These are phyloP conservation scores for Acronicta aceris DNA, from an alignment of 2,888 invertebrate species.

Conservation along the genomic window DNA sequence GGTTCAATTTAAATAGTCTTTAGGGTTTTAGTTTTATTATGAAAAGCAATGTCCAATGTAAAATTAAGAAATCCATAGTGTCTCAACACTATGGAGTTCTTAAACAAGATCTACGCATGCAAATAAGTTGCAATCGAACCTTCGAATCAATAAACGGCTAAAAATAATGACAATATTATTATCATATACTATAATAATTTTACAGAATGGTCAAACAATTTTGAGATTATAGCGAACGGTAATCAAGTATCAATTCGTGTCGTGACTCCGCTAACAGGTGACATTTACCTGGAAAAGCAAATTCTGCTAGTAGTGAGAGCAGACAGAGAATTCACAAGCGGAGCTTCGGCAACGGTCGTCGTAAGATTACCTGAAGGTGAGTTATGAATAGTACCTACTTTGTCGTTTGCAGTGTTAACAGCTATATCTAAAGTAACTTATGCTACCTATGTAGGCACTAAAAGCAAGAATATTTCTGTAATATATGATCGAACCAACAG, in stretches of 20 bases:
- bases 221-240: conserved; percentile 54
- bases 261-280: conserved; percentile 57
- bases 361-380: conserved; percentile 78
- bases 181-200: conserved; percentile 25
- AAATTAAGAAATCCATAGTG: no score
- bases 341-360: conserved; percentile 74
- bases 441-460: no score
- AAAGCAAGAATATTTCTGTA: no score
- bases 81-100: no score
- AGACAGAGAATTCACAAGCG: conserved; percentile 74
- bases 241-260: conserved; percentile 67
- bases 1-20: no score
- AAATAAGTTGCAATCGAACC: no score
- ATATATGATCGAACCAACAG: no score
- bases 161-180: background rate
- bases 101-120: no score
- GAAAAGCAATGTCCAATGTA: no score
- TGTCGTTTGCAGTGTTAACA: background rate
- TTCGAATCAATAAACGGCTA: background rate
- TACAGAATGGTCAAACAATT: conserved; percentile 68
- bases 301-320: conserved; percentile 74
- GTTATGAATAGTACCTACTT: background rate
- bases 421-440: no score
- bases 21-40: no score
- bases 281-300: conserved; percentile 60